Evolutionary conservation across 2,797 vertebrate species (phyloP).

Genomic region (Varecia variegata): DNA sequence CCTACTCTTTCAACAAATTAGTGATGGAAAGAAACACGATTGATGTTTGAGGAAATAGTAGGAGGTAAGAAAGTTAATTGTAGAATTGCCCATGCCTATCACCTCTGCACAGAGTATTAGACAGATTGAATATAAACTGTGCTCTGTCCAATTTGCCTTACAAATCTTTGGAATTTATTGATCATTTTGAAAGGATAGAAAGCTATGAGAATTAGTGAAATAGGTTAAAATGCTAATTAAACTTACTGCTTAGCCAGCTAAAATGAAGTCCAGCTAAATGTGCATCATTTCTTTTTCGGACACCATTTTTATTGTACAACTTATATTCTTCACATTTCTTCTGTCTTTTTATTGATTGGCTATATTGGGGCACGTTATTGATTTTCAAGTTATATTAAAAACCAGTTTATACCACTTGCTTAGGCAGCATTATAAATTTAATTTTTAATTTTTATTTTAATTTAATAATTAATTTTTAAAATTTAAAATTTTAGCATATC

Average conservation of each 20-base stretch:
- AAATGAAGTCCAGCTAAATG: background rate
- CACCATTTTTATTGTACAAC: background rate
- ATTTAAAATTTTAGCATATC: background rate
- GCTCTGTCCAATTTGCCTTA: background rate
- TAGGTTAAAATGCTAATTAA: constrained; percentile 20
- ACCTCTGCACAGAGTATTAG: background rate
- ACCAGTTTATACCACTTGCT: background rate
- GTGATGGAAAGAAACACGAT: background rate
- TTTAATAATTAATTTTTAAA: background rate
- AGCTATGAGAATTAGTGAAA: background rate
- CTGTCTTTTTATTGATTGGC: background rate
- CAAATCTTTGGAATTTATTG: background rate
- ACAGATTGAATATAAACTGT: background rate
- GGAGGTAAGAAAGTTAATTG: background rate
- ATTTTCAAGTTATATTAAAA: constrained; percentile 31
- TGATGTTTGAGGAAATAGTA: background rate
- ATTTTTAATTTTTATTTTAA: background rate
- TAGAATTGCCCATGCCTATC: background rate
- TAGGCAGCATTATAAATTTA: background rate
- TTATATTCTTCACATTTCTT: background rate
- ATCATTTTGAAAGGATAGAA: background rate
- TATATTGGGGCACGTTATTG: background rate
- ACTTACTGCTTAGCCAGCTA: background rate
- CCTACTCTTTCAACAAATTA: background rate
- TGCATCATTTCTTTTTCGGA: background rate